phyloP scores from a whole-genome alignment of 2,113 vertebrate species.

The Micronisus gabar region DNA sequence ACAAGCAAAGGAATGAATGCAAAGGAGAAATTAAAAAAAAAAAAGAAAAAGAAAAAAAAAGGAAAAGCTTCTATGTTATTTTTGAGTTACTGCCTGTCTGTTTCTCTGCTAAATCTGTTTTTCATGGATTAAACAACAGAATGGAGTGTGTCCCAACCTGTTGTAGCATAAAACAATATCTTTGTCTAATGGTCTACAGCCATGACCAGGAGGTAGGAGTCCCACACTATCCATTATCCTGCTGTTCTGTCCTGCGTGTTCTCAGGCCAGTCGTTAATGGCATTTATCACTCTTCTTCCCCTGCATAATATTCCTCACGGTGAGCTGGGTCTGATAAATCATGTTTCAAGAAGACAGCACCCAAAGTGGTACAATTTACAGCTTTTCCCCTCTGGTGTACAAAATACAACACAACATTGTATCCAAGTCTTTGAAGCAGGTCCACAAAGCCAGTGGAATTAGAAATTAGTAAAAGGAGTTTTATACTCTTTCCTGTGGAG shows the following conservation, averaged over 20 bases:
- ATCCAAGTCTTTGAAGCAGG: neutral
- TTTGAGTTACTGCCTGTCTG: neutral
- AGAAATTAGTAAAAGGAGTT: neutral
- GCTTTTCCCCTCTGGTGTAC: neutral
- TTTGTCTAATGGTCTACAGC: neutral
- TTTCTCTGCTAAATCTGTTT: neutral
- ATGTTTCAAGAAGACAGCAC: neutral
- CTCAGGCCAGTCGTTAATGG: neutral
- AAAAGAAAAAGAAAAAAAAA: neutral
- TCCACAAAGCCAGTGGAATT: neutral
- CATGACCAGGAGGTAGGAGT: neutral
- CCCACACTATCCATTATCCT: neutral
- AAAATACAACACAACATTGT: neutral
- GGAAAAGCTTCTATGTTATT: neutral
- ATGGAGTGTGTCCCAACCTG: neutral
- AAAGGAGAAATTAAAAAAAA: neutral
- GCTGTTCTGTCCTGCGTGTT: neutral
- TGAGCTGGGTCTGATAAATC: neutral
- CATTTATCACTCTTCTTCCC: conserved; percentile 12
- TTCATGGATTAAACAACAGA: neutral
- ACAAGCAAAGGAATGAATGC: neutral
- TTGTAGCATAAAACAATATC: neutral
- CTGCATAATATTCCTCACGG: neutral
- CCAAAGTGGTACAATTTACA: neutral
- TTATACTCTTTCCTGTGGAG: neutral